phyloP scores from a whole-genome alignment of 2,888 invertebrate species.

The Galeruca laticollis region DNA sequence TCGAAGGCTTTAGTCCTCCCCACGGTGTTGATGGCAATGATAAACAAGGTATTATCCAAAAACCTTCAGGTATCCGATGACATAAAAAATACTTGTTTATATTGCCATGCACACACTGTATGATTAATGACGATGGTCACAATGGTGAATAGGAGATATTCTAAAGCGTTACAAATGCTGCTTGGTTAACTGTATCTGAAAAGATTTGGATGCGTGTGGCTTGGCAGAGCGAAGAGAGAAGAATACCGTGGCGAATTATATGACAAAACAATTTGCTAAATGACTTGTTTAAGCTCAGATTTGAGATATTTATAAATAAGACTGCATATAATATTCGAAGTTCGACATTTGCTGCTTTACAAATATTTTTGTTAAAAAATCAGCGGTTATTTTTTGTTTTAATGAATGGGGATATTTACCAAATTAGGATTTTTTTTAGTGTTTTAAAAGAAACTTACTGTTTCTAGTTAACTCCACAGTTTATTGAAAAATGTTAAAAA shows the following conservation, averaged over 20 bases:
- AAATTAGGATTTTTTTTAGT: no score
- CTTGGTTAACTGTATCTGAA: slow-evolving; percentile 52
- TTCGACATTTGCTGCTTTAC: no score
- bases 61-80: slow-evolving; percentile 68
- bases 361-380: no score
- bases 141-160: slow-evolving; percentile 52
- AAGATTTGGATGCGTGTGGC: slow-evolving; percentile 14
- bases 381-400: no score
- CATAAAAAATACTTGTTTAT: slow-evolving; percentile 70
- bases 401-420: no score
- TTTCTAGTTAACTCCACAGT: no score
- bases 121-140: slow-evolving; percentile 65
- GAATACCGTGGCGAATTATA: slow-evolving; percentile 34
- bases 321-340: no score
- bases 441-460: no score
- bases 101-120: slow-evolving; percentile 64
- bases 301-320: no score
- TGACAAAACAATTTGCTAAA: slow-evolving; percentile 41
- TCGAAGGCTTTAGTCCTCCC: slow-evolving; percentile 58
- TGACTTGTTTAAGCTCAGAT: slow-evolving; percentile 17
- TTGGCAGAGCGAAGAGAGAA: slow-evolving; percentile 23
- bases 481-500: no score
- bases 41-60: slow-evolving; percentile 65
- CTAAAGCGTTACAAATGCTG: slow-evolving; percentile 58
- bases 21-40: slow-evolving; percentile 68